Evolutionary conservation across 2,888 invertebrate species (phyloP), one percentile per base, ranked within the genome.

Genomic region (Argyresthia albistria): DNA sequence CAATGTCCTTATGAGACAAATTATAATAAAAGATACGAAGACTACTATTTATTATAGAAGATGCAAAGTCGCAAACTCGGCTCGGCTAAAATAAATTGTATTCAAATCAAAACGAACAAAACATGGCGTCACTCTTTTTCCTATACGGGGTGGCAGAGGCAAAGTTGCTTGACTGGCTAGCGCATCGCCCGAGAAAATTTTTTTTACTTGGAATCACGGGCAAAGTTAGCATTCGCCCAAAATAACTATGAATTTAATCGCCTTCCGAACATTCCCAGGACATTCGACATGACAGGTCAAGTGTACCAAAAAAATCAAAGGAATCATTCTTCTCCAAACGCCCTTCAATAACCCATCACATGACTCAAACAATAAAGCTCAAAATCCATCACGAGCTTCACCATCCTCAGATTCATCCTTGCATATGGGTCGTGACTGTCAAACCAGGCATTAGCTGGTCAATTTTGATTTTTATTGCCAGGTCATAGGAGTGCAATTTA

Each of bases 231-330:
- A 10, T 16, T 11, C 14, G 12, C n/a, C 43, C 50, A 50, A 49
- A 49, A 50, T 50, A 50, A 39, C 45, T 51, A 35, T 37, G 42
- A 51, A 61, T 68, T 65, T 64, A 73, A 78, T 77, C 74, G 70
- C 70, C 72, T 70, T 66, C 71, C 68, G 62, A 76, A 73, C 76
- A 77, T 81, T 82, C 83, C 70, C 83, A 80, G 81, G 81, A 76
- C 76, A 76, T 73, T 68, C 70, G 65, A 69, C 76, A 75, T 78
- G 78, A 80, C 79, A 77, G 83, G 82, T 82, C 81, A 81, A 78
- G 73, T 66, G 67, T 63, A 71, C 71, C 80, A 82, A 81, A 77
- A 78, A 74, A 79, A 83, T 81, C 80, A 72, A 71, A 73, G 61
- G 71, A 75, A 66, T 72, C 74, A 75, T 78, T 77, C 75, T 74